Evolutionary conservation across 2,888 invertebrate genomes (phyloP), one percentile per base, ranked within the genome.

Genomic region (Athalia cordata): DNA sequence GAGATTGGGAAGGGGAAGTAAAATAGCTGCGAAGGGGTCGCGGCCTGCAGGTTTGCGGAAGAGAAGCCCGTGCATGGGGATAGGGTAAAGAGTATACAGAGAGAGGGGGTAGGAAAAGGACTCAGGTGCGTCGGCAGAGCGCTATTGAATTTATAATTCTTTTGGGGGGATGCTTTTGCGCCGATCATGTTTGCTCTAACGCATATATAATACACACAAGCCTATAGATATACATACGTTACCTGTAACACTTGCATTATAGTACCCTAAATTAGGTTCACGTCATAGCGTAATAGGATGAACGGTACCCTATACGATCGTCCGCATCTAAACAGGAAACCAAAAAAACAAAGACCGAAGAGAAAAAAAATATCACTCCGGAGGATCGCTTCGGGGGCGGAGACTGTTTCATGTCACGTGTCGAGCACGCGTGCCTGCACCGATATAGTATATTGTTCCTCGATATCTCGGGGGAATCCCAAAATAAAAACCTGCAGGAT

Each of bases 111-210:
- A 72, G 61, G 79, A 52, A 29, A 43, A 47, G 83, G 86, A 83
- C 87, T 86, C 88, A 88, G 88, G 87, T 87, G 87, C 80, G 84
- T 84, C 77, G 66, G 79, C 80, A 79, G 81, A 80, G 79, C 80
- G 81, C 83, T 85, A 83, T 83, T 87, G 85, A 87, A 87, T 87
- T 85, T 85, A 85, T 87, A 87, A 88, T 87, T 87, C 84, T 84
- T 85, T 86, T 86, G 87, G 81, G 29, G n/a, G 83, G 84, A 79
- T 80, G 80, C 65, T 64, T 76, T 77, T 61, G 49, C 70, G 68
- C 75, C 57, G 57, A 70, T 78, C 79, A 83, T 82, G 83, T 83
- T 85, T 81, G 80, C 81, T 81, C 82, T 83, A 80, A 79, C 66
- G 79, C 79, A 57, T 59, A 59, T 72, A 57, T 72, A 72, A 72